Conservation (phyloP, 2,113 vertebrate species). For the Arizona elegans region DNA sequence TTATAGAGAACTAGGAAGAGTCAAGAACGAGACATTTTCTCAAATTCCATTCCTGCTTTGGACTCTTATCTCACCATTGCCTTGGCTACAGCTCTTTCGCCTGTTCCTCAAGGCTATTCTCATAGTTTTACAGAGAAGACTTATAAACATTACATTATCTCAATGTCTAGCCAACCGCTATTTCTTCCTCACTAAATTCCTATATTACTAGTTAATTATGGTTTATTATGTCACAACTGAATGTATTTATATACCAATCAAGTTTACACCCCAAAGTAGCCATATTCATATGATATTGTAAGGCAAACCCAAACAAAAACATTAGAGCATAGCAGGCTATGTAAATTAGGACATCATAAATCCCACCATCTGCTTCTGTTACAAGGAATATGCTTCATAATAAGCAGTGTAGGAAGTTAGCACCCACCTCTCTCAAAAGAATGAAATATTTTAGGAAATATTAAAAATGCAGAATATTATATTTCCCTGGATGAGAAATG, state of each 20-base stretch:
- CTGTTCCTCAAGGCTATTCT: neutral
- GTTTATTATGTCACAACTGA: neutral
- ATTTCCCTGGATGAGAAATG: too few relatives aligned
- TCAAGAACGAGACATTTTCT: neutral
- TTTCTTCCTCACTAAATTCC: neutral
- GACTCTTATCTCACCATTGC: neutral
- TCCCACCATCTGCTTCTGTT: neutral
- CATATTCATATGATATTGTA: neutral
- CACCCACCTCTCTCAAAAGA: too few relatives aligned
- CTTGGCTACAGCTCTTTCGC: neutral
- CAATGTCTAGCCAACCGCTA: neutral
- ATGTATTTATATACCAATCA: neutral
- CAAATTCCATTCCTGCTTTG: neutral
- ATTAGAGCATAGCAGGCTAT: neutral
- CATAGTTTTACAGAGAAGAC: conserved; percentile 24
- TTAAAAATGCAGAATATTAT: too few relatives aligned
- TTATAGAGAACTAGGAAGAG: neutral
- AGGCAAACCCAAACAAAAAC: neutral
- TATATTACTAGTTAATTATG: neutral
- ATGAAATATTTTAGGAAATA: too few relatives aligned
- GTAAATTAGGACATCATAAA: neutral
- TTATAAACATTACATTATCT: conserved; percentile 49
- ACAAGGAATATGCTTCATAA: neutral
- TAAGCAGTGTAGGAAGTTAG: neutral
- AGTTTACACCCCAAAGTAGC: neutral